These are phyloP conservation scores for Beris chalybata DNA, from an alignment of 2,888 invertebrate genomes.

Conservation along the genomic window DNA sequence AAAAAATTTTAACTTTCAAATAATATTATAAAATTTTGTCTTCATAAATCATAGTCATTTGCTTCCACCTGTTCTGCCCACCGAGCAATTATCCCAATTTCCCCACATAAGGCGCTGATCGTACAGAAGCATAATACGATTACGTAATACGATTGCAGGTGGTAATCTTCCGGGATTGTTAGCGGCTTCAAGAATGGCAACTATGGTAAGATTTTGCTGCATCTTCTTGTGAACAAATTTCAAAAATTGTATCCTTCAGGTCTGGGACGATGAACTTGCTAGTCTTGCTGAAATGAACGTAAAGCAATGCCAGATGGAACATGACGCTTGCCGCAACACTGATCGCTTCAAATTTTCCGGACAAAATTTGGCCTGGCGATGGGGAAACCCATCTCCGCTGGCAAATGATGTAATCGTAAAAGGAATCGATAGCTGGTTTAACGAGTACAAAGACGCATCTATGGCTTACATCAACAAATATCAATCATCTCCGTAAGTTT, in stretches of 20 bases:
- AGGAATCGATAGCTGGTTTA: slow-evolving; percentile 28
- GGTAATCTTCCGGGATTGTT: not conserved
- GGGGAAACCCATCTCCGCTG: slow-evolving; percentile 1
- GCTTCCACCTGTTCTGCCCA: not conserved
- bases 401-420: not conserved
- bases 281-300: slow-evolving; percentile 21
- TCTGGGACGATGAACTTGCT: slow-evolving; percentile 27
- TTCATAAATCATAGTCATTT: slow-evolving; percentile 12
- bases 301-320: slow-evolving; percentile 25
- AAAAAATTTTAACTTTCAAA: not conserved
- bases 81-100: not conserved
- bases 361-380: slow-evolving; percentile 28
- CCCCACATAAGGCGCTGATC: not conserved
- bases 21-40: not conserved
- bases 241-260: slow-evolving; percentile 4
- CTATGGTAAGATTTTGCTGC: slow-evolving; percentile 4
- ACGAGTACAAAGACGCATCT: slow-evolving; percentile 20
- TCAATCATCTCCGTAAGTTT: slow-evolving; percentile 2
- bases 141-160: slow-evolving; percentile 3
- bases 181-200: slow-evolving; percentile 3
- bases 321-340: slow-evolving; percentile 30
- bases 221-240: not conserved
- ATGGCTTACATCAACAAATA: slow-evolving; percentile 5
- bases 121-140: not conserved
- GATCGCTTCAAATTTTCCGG: slow-evolving; percentile 24